Base-by-base conservation (phyloP, 2,888 invertebrate species). In the Idaea dimidiata region DNA sequence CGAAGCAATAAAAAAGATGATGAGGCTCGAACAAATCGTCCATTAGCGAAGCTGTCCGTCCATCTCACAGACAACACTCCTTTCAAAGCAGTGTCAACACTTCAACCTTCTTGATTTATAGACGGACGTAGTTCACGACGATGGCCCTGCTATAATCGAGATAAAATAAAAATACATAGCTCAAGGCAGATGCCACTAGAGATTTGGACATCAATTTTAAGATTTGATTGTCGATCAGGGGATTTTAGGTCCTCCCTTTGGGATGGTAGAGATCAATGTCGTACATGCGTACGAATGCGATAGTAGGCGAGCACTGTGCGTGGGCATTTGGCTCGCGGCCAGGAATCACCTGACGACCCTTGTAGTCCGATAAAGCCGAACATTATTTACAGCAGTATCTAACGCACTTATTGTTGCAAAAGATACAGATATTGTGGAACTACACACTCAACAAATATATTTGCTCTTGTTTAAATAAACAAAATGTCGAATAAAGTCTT, bases 331-430 rank as follows among this genome's bases (percentile, higher is more conserved):
- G 91, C 87, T 58, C 56, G 1, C 18, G n/a, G 85, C 91, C 91
- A 90, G 81, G 76, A 79, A 80, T 89, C 87, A 91, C 91, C 91
- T 91, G 91, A 84, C 82, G 88, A 85, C 87, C 88, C 89, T 87
- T 86, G 85, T 88, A 82, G 79, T 82, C 83, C 80, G 86, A 87
- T 88, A 88, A 88, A 86, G 83, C 83, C 82, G 80, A 85, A 88
- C 84, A 89, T 87, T 87, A 88, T 87, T 88, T 84, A 88, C 83
- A 83, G 82, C 79, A 78, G 77, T 82, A 84, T 81, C 80, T 79
- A 78, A 80, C 80, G 75, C 80, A 79, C 80, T 83, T 84, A 84
- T 83, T 86, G 81, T 81, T 78, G 75, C 73, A 73, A 59, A 68
- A 71, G 72, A 76, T 73, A 71, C 78, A 71, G 73, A 77, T 77